phyloP scores from a whole-genome alignment of 2,888 invertebrate species.

The Lottia gigantea region DNA sequence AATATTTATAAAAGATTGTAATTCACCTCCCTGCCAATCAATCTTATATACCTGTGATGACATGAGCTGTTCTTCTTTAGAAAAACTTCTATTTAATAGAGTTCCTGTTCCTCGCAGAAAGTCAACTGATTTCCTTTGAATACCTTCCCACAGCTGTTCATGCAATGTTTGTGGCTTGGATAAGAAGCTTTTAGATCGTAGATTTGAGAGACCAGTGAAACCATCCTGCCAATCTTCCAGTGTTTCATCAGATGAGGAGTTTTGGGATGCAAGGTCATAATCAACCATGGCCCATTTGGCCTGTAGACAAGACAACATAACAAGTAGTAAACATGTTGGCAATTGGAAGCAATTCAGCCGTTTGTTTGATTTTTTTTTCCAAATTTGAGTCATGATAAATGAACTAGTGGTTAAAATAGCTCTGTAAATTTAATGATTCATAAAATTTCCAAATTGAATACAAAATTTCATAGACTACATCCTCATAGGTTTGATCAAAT shows the following conservation, averaged over 20 bases:
- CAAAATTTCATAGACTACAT: too few relatives aligned
- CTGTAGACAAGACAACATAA: conserved; percentile 36
- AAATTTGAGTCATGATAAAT: too few relatives aligned
- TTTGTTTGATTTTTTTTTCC: neutral
- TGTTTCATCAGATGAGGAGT: conserved; percentile 56
- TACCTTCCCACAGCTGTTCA: conserved; percentile 61
- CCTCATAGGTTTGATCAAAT: too few relatives aligned
- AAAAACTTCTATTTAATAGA: conserved; percentile 54
- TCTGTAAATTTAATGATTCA: too few relatives aligned
- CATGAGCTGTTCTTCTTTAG: conserved; percentile 52
- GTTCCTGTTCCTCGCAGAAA: conserved; percentile 58
- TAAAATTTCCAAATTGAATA: too few relatives aligned
- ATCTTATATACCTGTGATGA: conserved; percentile 40
- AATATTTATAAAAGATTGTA: neutral
- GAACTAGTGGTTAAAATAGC: too few relatives aligned
- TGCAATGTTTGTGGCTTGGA: conserved; percentile 56
- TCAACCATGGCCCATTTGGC: conserved; percentile 55
- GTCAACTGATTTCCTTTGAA: conserved; percentile 60
- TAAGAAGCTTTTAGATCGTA: conserved; percentile 56
- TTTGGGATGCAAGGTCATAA: conserved; percentile 44
- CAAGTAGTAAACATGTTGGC: conserved; percentile 3
- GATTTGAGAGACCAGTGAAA: conserved; percentile 32
- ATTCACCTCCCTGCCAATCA: neutral
- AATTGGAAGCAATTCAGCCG: neutral
- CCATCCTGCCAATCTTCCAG: conserved; percentile 57